phyloP scores from a whole-genome alignment of 2,888 invertebrate species.

The Hydrotaea diabolus region DNA sequence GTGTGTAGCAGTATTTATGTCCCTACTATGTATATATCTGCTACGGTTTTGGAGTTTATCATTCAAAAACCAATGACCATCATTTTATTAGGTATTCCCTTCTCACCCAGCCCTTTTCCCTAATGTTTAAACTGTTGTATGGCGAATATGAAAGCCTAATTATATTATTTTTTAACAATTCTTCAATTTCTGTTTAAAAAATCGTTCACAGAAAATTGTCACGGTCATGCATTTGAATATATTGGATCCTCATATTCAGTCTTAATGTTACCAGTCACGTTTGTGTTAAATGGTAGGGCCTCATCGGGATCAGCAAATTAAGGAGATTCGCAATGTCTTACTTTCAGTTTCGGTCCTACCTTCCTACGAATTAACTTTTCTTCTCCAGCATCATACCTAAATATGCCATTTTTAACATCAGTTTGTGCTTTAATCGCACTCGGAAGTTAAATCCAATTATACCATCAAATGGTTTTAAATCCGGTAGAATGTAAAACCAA shows the following conservation, averaged over 20 bases:
- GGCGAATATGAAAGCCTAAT: too few species aligned
- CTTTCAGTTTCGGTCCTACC: neutral
- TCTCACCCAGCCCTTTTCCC: too few species aligned
- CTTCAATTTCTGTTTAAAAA: neutral
- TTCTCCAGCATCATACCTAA: neutral
- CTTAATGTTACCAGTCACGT: neutral
- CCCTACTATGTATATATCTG: too few species aligned
- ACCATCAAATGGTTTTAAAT: neutral
- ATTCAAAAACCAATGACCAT: neutral
- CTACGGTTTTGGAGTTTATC: neutral
- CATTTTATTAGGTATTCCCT: neutral
- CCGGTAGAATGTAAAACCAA: neutral
- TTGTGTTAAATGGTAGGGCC: conserved; percentile 26
- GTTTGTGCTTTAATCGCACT: neutral
- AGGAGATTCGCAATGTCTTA: too few species aligned
- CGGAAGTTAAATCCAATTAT: neutral
- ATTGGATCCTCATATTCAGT: neutral
- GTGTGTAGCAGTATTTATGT: too few species aligned
- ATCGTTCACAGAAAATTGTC: too few species aligned
- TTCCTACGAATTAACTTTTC: neutral
- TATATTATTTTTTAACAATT: neutral
- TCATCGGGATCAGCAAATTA: conserved; percentile 24
- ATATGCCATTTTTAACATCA: neutral
- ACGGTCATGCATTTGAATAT: too few species aligned
- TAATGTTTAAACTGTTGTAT: too few species aligned